These are phyloP conservation scores for Sinocyclocheilus rhinocerous DNA, from an alignment of 2,113 vertebrate genomes.

Conservation along the genomic window DNA sequence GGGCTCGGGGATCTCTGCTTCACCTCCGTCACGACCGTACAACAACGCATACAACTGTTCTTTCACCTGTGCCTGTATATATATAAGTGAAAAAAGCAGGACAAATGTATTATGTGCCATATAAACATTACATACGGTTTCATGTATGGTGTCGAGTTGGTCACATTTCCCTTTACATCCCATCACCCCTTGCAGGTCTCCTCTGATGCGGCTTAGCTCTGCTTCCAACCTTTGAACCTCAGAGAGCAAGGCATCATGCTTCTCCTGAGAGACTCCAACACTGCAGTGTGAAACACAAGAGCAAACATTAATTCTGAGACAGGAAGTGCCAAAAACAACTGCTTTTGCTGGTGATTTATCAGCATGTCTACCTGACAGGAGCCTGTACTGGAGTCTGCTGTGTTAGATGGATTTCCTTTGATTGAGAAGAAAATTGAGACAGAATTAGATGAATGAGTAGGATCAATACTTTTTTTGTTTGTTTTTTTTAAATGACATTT, in stretches of 20 bases:
- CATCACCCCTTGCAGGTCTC: constrained; percentile 74
- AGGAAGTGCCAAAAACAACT: neutral
- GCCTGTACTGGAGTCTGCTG: constrained; percentile 58
- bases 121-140: constrained; percentile 63
- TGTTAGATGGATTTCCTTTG: constrained; percentile 66
- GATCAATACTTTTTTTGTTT: no score
- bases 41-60: constrained; percentile 80
- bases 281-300: constrained; percentile 47
- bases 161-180: constrained; percentile 75
- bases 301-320: neutral
- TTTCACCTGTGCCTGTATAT: constrained; percentile 74
- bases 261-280: constrained; percentile 72
- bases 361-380: constrained; percentile 75
- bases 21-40: constrained; percentile 69
- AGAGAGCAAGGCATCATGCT: constrained; percentile 72
- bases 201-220: constrained; percentile 78
- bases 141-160: constrained; percentile 71
- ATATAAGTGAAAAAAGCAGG: neutral
- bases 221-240: constrained; percentile 79
- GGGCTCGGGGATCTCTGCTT: constrained; percentile 73
- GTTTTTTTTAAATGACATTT: no score
- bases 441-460: neutral
- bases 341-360: neutral
- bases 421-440: neutral
- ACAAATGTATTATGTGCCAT: neutral